phyloP scores from a whole-genome alignment of 92 coral and sea anemone species.

The Ricordea florida region DNA sequence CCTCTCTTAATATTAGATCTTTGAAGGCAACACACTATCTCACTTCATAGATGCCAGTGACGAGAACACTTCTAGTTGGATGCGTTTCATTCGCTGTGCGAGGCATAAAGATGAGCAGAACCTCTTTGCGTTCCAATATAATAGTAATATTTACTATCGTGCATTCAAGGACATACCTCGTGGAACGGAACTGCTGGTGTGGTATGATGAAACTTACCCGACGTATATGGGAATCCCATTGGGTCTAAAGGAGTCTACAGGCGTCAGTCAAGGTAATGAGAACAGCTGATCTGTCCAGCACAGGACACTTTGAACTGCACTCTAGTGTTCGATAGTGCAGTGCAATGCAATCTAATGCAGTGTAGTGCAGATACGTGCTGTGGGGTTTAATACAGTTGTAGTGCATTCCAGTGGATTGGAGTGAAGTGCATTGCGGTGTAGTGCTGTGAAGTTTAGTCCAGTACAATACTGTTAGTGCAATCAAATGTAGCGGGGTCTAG shows the following conservation, averaged over 20 bases:
- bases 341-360: no score
- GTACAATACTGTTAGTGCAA: no score
- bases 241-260: conserved; percentile 47
- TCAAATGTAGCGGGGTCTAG: no score
- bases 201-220: conserved; percentile 90
- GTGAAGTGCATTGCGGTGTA: no score
- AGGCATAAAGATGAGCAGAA: conserved; percentile 88
- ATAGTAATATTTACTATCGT: conserved; percentile 84
- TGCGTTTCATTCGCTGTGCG: conserved; percentile 93
- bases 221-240: conserved; percentile 96
- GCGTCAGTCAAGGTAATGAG: no score
- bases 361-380: no score
- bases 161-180: conserved; percentile 77
- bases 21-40: conserved; percentile 55
- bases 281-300: no score
- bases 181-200: conserved; percentile 85
- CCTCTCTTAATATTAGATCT: conserved; percentile 48
- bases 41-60: conserved; percentile 82
- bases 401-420: no score
- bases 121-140: conserved; percentile 77
- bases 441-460: no score
- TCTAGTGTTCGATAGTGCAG: no score
- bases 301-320: no score
- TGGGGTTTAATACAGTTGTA: no score
- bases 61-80: conserved; percentile 88